Base-by-base conservation (phyloP, 2,113 vertebrate genomes). In the Lepidothrix coronata region DNA sequence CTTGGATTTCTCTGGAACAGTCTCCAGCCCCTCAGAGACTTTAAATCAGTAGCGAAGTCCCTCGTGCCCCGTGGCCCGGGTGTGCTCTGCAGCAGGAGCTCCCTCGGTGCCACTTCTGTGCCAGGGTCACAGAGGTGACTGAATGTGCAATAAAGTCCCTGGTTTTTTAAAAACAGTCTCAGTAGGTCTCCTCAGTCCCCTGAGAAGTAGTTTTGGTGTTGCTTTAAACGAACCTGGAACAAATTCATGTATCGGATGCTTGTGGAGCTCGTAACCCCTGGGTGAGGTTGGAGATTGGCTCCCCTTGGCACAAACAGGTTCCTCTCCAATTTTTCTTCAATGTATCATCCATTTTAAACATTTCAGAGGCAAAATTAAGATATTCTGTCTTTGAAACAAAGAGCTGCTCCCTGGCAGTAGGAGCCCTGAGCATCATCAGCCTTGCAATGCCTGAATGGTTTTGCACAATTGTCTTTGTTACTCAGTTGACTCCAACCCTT, bases 11-110 rank as follows among this genome's bases (percentile, higher is more conserved):
- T 51, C 37, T 74, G 55, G 77, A 41, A 62, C 16, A 43, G 28
- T 33, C 63, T 81, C 30, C 63, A 84, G 3, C 59, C 74, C 85
- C 71, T 72, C 6, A 0, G 48, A 75, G 70, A 15, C 25, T 10
- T 73, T 25, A 41, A 41, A 76, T 13, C 14, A 8, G 49, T 37
- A 75, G 55, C 61, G 1, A 28, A 54, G 21, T 49, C 52, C 11
- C n/a, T 19, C 6, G 7, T 2, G 0, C 11, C 16, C 0, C 0
- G 0, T 41, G n/a, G 78, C 57, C 55, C 33, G 8, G n/a, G 14
- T 19, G 57, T 49, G 57, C 59, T 61, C 52, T 59, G 58, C 58
- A 59, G 22, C 23, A 35, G 57, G 3, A 12, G 67, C 48, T 57
- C 43, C 19, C 5, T 23, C 6, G 1, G 18, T 17, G 59, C 58